phyloP scores from a whole-genome alignment of 2,797 vertebrate genomes.

The Brachymystax lenok region DNA sequence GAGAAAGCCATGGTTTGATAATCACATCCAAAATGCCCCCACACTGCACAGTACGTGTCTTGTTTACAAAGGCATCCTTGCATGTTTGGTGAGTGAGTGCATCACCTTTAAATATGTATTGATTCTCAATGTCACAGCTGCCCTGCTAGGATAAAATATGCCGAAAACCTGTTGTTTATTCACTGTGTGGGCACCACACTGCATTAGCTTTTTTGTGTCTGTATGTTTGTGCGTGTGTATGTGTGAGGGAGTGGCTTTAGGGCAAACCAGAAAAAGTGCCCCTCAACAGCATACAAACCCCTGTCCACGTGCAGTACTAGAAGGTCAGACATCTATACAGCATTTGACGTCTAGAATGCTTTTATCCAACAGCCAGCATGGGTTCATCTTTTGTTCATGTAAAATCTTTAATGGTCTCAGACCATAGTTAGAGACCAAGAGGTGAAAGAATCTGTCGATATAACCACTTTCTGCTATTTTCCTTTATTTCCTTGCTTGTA shows the following conservation, averaged over 20 bases:
- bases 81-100: not conserved
- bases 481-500: not conserved
- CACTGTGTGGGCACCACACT: not conserved
- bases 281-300: not conserved
- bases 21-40: not conserved
- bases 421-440: not conserved
- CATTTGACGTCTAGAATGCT: constrained; percentile 7
- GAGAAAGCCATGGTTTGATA: not conserved
- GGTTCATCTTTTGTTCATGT: not conserved
- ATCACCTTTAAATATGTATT: not conserved
- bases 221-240: not conserved
- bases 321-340: constrained; percentile 11
- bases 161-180: not conserved
- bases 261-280: not conserved
- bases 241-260: no score
- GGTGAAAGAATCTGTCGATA: constrained; percentile 8
- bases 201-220: not conserved
- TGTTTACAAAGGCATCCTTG: not conserved
- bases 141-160: not conserved
- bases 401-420: constrained; percentile 3
- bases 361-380: not conserved
- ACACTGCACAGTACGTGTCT: not conserved
- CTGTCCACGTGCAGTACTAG: not conserved
- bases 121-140: not conserved
- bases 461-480: not conserved